These are phyloP conservation scores for Triplophysa yarkandensis DNA, from an alignment of 2,797 vertebrate species.

Conservation along the genomic window DNA sequence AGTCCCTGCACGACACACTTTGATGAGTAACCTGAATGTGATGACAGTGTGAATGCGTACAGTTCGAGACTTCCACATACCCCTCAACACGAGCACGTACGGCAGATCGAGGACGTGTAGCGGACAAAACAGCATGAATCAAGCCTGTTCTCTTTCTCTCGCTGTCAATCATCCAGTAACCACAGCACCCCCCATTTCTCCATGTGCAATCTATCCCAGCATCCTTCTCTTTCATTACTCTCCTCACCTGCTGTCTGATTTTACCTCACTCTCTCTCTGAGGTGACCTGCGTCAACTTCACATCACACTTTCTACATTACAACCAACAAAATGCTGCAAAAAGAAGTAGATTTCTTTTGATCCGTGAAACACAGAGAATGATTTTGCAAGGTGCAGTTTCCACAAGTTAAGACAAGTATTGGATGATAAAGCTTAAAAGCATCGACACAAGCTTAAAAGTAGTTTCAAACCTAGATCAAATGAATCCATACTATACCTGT, in stretches of 20 bases:
- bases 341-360: not conserved
- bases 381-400: too few relatives aligned
- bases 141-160: constrained; percentile 58
- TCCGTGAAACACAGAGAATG: too few relatives aligned
- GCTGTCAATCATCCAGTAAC: constrained; percentile 62
- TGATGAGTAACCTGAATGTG: constrained; percentile 49
- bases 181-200: constrained; percentile 37
- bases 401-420: too few relatives aligned
- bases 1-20: constrained; percentile 49
- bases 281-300: constrained; percentile 33
- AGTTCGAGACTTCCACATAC: constrained; percentile 42
- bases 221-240: constrained; percentile 54
- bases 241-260: constrained; percentile 31
- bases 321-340: constrained; percentile 15
- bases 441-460: too few relatives aligned
- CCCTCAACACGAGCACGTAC: constrained; percentile 54
- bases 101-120: constrained; percentile 52
- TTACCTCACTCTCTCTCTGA: constrained; percentile 26
- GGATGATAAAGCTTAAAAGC: too few relatives aligned
- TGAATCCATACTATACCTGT: too few relatives aligned
- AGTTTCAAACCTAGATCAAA: too few relatives aligned
- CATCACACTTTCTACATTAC: constrained; percentile 30
- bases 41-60: constrained; percentile 49
- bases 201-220: constrained; percentile 28
- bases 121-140: constrained; percentile 46